Evolutionary conservation across 2,113 vertebrate species (phyloP).

Genomic region (Psittacula cyanocephala): DNA sequence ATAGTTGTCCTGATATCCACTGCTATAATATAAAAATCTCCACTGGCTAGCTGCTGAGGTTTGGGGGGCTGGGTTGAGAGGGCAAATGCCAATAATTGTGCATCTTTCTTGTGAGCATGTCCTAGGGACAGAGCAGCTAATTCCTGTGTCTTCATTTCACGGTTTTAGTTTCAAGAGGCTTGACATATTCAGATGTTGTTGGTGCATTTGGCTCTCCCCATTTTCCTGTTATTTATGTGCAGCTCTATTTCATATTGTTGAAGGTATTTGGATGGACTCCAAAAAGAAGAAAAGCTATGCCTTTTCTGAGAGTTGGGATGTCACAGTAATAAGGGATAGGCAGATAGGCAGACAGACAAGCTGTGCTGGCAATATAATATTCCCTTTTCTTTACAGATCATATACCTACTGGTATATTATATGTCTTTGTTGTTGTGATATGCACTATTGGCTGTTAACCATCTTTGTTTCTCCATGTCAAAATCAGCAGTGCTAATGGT

Average conservation of each 20-base stretch:
- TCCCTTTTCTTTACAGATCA: not conserved
- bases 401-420: not conserved
- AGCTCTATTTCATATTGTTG: not conserved
- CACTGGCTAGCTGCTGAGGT: not conserved
- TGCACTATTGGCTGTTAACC: not conserved
- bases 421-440: not conserved
- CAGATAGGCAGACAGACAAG: not conserved
- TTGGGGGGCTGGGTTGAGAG: fast-evolving
- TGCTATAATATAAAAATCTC: not conserved
- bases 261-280: not conserved
- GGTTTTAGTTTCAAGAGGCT: not conserved
- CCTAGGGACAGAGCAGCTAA: not conserved
- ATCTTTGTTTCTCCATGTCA: not conserved
- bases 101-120: not conserved
- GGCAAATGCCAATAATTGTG: not conserved
- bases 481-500: not conserved
- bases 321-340: not conserved
- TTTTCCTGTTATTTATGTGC: not conserved
- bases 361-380: not conserved
- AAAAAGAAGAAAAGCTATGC: not conserved
- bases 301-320: not conserved
- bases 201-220: not conserved
- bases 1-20: not conserved
- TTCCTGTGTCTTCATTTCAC: not conserved
- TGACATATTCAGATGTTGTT: not conserved